phyloP scores from a whole-genome alignment of 92 coral and sea anemone species.

The Zoanthus gigantus region DNA sequence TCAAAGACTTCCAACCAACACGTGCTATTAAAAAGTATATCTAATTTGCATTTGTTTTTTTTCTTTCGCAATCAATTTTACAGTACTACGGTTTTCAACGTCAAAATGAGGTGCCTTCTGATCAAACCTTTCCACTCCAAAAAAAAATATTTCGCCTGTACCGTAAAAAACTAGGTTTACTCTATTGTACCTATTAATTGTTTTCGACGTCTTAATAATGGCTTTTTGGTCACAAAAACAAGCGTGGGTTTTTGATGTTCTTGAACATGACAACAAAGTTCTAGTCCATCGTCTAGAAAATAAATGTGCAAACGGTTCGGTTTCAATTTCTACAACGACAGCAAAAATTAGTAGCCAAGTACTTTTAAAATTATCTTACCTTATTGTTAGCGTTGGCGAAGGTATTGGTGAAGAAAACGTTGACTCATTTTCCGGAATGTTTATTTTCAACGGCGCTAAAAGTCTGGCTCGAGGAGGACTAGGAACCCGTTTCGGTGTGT shows the following conservation, averaged over 20 bases:
- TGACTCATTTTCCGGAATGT: conserved; percentile 91
- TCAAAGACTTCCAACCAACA: conserved; percentile 42
- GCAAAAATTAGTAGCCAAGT: conserved; percentile 38
- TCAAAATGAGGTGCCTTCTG: conserved; percentile 24
- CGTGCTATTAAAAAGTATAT: conserved; percentile 57
- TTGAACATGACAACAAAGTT: conserved; percentile 43
- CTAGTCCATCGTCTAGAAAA: conserved; percentile 21
- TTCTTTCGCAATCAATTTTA: conserved; percentile 33
- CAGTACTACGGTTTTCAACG: neutral
- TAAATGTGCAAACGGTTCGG: conserved; percentile 41
- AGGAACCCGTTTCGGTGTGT: conserved; percentile 87
- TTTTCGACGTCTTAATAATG: neutral
- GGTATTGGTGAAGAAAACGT: conserved; percentile 91
- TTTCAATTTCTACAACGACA: conserved; percentile 36
- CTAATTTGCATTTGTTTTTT: conserved; percentile 32
- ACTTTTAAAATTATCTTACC: conserved; percentile 57
- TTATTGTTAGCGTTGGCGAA: conserved; percentile 97
- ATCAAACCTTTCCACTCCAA: conserved; percentile 1
- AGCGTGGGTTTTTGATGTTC: conserved; percentile 13
- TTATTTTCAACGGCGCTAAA: conserved; percentile 93
- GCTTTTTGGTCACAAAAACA: conserved; percentile 7
- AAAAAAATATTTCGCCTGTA: neutral
- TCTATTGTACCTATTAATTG: neutral
- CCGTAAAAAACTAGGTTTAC: neutral
- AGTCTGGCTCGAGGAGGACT: conserved; percentile 97